Conservation (phyloP, 2,888 invertebrate genomes). For the Desoria tigrina region DNA sequence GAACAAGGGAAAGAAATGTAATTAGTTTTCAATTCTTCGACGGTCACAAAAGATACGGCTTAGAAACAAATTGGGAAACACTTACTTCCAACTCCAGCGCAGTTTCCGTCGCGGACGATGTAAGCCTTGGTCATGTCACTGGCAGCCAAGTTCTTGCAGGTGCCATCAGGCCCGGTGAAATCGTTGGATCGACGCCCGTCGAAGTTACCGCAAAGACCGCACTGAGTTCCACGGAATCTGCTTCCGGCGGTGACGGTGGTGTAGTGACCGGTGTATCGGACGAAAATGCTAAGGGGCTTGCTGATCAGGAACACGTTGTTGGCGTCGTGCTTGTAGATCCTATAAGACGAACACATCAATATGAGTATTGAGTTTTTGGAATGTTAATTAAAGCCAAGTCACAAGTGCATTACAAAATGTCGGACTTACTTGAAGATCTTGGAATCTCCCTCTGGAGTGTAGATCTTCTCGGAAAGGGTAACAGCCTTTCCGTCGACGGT, state of each 20-base stretch:
- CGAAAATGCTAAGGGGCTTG: conserved; percentile 41
- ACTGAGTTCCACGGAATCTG: conserved; percentile 49
- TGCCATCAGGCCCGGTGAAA: conserved; percentile 48
- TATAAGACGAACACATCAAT: conserved; percentile 2
- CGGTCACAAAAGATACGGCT: neutral
- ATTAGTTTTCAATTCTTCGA: neutral
- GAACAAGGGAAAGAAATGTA: neutral
- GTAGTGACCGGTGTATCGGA: conserved; percentile 53
- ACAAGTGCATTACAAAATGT: too few species aligned
- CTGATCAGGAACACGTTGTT: conserved; percentile 49
- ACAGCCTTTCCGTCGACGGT: conserved; percentile 44
- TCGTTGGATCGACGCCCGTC: conserved; percentile 49
- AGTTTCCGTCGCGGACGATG: conserved; percentile 50
- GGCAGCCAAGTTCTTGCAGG: conserved; percentile 47
- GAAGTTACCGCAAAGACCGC: conserved; percentile 54
- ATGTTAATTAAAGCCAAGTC: neutral
- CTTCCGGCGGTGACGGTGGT: conserved; percentile 51
- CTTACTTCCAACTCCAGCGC: conserved; percentile 44
- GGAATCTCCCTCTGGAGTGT: conserved; percentile 47
- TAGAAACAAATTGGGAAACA: neutral
- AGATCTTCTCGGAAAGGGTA: conserved; percentile 46
- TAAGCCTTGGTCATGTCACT: conserved; percentile 52
- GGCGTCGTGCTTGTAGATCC: conserved; percentile 50
- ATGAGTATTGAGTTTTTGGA: neutral
- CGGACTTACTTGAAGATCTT: conserved; percentile 51